These are phyloP conservation scores for Scylla paramamosain DNA, from an alignment of 1,140 invertebrate genomes.

Conservation along the genomic window DNA sequence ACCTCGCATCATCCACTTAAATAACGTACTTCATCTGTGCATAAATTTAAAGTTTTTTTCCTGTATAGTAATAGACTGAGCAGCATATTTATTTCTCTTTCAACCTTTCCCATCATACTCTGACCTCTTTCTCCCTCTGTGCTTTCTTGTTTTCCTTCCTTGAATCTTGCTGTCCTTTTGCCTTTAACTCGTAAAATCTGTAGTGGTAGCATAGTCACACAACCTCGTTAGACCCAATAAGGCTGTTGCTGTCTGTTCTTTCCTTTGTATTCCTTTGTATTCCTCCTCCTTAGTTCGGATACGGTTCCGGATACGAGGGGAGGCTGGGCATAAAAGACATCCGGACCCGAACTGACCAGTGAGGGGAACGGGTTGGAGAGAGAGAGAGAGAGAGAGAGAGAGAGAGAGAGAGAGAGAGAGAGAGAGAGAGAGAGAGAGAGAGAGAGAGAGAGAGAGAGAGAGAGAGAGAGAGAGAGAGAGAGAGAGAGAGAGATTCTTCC, in stretches of 20 bases:
- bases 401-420: neutral
- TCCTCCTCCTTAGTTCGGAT: neutral
- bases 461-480: conserved; percentile 48
- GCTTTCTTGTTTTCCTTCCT: too few species aligned
- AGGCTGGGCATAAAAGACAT: conserved; percentile 33
- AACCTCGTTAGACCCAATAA: too few species aligned
- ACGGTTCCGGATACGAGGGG: neutral
- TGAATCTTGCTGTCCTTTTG: too few species aligned
- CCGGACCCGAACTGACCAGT: neutral
- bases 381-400: neutral
- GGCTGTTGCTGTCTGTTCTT: too few species aligned
- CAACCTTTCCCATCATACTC: neutral
- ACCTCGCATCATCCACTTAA: too few species aligned
- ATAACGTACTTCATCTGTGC: too few species aligned
- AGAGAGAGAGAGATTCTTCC: conserved; percentile 13
- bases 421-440: neutral
- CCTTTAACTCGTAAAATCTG: too few species aligned
- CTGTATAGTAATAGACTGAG: too few species aligned
- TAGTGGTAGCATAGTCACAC: too few species aligned
- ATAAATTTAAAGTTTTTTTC: too few species aligned
- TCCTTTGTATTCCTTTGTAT: too few species aligned
- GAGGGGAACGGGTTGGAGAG: neutral
- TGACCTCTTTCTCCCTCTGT: neutral
- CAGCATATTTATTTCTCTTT: too few species aligned
- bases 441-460: neutral